phyloP scores from a whole-genome alignment of 2,888 invertebrate species.

The Chymomyza amoena region DNA sequence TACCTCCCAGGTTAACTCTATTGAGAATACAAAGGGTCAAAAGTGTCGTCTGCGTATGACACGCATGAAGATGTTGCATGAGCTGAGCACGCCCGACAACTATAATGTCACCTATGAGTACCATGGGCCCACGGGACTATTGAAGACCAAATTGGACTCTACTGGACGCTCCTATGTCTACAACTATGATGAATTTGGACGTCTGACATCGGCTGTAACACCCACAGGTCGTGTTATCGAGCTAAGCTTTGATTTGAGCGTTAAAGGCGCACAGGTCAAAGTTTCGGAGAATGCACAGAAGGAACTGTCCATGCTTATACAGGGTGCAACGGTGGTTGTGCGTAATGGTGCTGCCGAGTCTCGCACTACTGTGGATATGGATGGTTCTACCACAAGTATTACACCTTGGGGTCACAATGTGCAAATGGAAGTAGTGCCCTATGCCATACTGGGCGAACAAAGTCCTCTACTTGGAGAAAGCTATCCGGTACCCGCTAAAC shows the following conservation, averaged over 20 bases:
- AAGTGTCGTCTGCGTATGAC: slow-evolving; percentile 95
- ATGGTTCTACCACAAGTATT: slow-evolving; percentile 89
- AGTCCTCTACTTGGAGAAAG: slow-evolving; percentile 93
- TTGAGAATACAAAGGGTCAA: slow-evolving; percentile 95
- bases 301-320: slow-evolving; percentile 91
- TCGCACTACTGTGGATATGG: slow-evolving; percentile 87
- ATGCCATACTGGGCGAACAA: slow-evolving; percentile 92
- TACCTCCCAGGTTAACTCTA: slow-evolving; percentile 93
- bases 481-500: slow-evolving; percentile 94
- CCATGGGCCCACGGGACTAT: slow-evolving; percentile 91
- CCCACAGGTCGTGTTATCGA: slow-evolving; percentile 97
- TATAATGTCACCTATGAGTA: slow-evolving; percentile 96
- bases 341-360: slow-evolving; percentile 90
- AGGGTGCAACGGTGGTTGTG: slow-evolving; percentile 91
- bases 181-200: slow-evolving; percentile 96
- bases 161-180: slow-evolving; percentile 95
- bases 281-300: slow-evolving; percentile 90
- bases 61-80: slow-evolving; percentile 93
- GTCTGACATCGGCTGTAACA: slow-evolving; percentile 93
- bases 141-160: slow-evolving; percentile 93
- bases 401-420: slow-evolving; percentile 93
- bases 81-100: slow-evolving; percentile 94
- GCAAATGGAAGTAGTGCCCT: slow-evolving; percentile 94
- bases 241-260: slow-evolving; percentile 91
- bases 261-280: slow-evolving; percentile 93